Evolutionary conservation across 1,140 invertebrate genomes (phyloP).

Genomic region (Drosophila mojavensis): DNA sequence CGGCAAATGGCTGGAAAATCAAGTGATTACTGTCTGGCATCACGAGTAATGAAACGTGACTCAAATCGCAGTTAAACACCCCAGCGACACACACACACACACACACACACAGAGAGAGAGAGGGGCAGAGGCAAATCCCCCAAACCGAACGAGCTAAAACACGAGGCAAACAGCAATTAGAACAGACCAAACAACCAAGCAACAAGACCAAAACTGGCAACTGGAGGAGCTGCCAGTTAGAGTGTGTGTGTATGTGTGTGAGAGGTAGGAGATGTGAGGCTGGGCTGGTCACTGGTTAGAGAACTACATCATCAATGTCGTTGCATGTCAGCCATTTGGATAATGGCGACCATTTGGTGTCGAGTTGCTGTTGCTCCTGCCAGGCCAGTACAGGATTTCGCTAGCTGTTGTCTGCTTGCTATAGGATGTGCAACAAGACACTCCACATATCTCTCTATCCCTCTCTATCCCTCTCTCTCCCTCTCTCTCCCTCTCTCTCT

Average conservation of each 20-base stretch:
- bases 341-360: conserved; percentile 63
- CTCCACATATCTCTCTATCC: background rate
- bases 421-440: conserved; percentile 47
- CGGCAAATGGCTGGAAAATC: conserved; percentile 62
- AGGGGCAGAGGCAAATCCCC: conserved; percentile 34
- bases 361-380: conserved; percentile 32
- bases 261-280: background rate
- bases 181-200: conserved; percentile 64
- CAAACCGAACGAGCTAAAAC: conserved; percentile 63
- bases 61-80: conserved; percentile 81
- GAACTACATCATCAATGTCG: conserved; percentile 72
- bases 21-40: conserved; percentile 81
- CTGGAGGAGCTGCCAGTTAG: background rate
- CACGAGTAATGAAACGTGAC: conserved; percentile 82
- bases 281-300: conserved; percentile 10
- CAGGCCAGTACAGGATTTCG: conserved; percentile 34
- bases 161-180: conserved; percentile 75
- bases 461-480: background rate
- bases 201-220: conserved; percentile 38
- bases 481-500: background rate
- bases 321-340: conserved; percentile 75
- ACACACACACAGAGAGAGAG: conserved; percentile 36
- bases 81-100: conserved; percentile 53
- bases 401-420: conserved; percentile 10
- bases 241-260: no score